These are phyloP conservation scores for Pycnomerus fuliginosus DNA, from an alignment of 2,888 invertebrate species.

Conservation along the genomic window DNA sequence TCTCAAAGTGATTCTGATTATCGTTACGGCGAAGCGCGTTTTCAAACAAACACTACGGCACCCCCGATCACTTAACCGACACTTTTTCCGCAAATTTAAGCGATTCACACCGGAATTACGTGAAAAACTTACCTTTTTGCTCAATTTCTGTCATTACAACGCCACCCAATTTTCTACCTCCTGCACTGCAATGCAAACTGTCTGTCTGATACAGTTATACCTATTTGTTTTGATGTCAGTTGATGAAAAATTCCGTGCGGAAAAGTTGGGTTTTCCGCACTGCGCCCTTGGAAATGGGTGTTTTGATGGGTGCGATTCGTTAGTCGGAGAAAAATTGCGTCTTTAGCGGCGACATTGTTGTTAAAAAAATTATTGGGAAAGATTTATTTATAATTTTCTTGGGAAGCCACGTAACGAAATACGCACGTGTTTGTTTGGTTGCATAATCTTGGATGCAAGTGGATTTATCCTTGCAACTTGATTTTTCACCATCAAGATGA, in stretches of 20 bases:
- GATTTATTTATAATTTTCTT: conserved; percentile 13
- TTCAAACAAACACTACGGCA: conserved; percentile 6
- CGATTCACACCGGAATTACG: conserved; percentile 2
- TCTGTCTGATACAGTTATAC: conserved; percentile 41
- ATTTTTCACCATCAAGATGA: too few relatives aligned
- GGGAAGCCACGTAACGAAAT: conserved; percentile 40
- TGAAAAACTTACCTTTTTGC: conserved; percentile 70
- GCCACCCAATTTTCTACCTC: conserved; percentile 77
- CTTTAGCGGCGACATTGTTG: neutral
- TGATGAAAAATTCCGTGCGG: conserved; percentile 9
- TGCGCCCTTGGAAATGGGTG: conserved; percentile 7
- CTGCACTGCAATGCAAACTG: conserved; percentile 46
- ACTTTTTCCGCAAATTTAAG: conserved; percentile 10
- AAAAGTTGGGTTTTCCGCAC: conserved; percentile 5
- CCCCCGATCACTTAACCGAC: conserved; percentile 4
- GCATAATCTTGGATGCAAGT: conserved; percentile 35
- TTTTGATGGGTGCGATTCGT: too few relatives aligned
- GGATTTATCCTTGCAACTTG: too few relatives aligned
- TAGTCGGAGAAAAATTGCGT: neutral
- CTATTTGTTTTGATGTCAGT: conserved; percentile 34
- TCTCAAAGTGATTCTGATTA: conserved; percentile 30
- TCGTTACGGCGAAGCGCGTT: conserved; percentile 7
- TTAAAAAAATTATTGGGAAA: neutral
- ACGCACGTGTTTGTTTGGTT: conserved; percentile 35
- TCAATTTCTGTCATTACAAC: conserved; percentile 78